These are phyloP conservation scores for crab-eating macaque (Macaca fascicularis) DNA, from an alignment of 2,113 vertebrate species.

Conservation along the genomic window DNA sequence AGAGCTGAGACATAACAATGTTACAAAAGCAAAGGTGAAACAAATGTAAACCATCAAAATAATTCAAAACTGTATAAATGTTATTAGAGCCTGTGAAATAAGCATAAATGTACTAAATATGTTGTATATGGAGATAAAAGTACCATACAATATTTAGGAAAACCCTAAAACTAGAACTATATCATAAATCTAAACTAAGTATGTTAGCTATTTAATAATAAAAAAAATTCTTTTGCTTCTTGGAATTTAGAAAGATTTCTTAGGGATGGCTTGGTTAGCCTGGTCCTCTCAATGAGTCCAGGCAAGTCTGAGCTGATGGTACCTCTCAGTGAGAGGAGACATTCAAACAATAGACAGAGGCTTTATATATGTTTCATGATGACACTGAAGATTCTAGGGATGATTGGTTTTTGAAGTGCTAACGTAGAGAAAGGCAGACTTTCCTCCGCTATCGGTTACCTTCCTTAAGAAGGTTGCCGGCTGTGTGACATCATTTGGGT, in stretches of 20 bases:
- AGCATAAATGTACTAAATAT: neutral
- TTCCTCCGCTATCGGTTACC: neutral
- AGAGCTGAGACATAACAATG: neutral
- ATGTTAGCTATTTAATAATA: neutral
- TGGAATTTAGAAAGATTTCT: neutral
- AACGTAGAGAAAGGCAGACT: fast-evolving
- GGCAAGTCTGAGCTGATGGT: neutral
- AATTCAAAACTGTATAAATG: neutral
- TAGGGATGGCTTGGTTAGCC: neutral
- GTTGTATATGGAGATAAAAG: neutral
- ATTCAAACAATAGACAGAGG: neutral
- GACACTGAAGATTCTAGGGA: neutral
- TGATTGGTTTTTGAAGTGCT: neutral
- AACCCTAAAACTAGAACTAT: neutral
- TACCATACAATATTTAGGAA: neutral
- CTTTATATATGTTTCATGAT: neutral
- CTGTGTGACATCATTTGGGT: neutral
- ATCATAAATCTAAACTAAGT: neutral
- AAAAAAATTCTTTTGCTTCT: neutral
- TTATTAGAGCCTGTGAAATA: neutral
- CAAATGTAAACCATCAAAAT: neutral
- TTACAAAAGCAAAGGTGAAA: neutral
- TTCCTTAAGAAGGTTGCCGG: neutral
- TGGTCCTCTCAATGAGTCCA: neutral
- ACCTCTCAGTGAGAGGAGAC: neutral